These are phyloP conservation scores for Polia nebulosa DNA, from an alignment of 2,888 invertebrate genomes.

Conservation along the genomic window DNA sequence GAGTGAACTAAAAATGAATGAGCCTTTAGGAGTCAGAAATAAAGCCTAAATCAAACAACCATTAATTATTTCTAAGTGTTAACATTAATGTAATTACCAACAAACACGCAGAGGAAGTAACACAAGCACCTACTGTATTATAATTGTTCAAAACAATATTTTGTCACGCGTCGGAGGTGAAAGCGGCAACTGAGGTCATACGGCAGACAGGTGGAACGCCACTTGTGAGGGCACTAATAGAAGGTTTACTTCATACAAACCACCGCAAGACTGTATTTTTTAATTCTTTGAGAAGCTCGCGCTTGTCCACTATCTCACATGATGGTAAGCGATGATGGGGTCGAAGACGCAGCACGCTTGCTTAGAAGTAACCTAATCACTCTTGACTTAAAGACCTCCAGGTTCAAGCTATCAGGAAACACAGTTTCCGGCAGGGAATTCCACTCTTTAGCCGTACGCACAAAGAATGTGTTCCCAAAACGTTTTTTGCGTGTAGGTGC, in stretches of 20 bases:
- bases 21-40: conserved; percentile 19
- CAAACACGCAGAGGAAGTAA: conserved; percentile 35
- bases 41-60: conserved; percentile 38
- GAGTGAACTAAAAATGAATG: not conserved
- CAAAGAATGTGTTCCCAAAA: too few relatives aligned
- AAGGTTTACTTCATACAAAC: not conserved
- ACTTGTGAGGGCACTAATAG: not conserved
- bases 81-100: conserved; percentile 28
- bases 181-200: conserved; percentile 30
- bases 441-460: too few relatives aligned
- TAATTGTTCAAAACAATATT: conserved; percentile 38
- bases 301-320: too few relatives aligned
- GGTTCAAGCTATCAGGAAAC: too few relatives aligned
- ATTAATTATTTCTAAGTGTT: conserved; percentile 44
- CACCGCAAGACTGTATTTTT: not conserved
- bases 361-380: too few relatives aligned
- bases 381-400: too few relatives aligned
- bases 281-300: too few relatives aligned
- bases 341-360: too few relatives aligned
- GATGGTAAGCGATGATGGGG: too few relatives aligned
- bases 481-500: too few relatives aligned
- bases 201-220: not conserved
- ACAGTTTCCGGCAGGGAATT: too few relatives aligned
- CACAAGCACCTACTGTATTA: conserved; percentile 7
- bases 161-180: conserved; percentile 39